Percentiles rank a stretch among this genome's conserved stretches.
phyloP scores from a whole-genome alignment of 1,140 invertebrate species.

The Neodiprion lecontei region DNA sequence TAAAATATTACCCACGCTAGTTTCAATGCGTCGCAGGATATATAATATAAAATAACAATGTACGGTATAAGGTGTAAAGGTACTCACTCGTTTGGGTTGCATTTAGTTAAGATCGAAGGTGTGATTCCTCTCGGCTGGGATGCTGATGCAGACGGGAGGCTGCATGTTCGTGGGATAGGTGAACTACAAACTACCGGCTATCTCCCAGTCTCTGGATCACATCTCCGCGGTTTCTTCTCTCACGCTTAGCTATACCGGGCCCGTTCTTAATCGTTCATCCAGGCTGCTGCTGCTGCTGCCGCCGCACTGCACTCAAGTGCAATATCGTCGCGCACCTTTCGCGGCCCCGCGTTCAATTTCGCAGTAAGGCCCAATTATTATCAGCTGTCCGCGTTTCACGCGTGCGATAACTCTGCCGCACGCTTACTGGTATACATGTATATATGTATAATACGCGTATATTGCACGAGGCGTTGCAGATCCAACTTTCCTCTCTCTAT shows the following conservation, averaged over 20 bases:
- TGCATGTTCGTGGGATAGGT: slow-evolving; percentile 26
- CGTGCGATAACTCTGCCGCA: neutral
- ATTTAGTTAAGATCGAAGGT: too few relatives aligned
- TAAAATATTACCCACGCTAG: too few relatives aligned
- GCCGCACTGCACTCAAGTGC: too few relatives aligned
- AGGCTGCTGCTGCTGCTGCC: too few relatives aligned
- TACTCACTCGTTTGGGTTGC: neutral
- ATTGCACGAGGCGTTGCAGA: too few relatives aligned
- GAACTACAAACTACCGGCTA: slow-evolving; percentile 60
- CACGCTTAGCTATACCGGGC: slow-evolving; percentile 25
- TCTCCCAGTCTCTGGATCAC: slow-evolving; percentile 52
- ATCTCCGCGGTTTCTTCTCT: slow-evolving; percentile 53
- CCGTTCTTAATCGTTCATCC: too few relatives aligned
- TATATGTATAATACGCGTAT: neutral
- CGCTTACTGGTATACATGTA: neutral
- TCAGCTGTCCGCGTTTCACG: too few relatives aligned
- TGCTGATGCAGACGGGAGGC: slow-evolving; percentile 13
- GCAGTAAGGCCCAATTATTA: too few relatives aligned
- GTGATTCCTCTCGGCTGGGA: neutral
- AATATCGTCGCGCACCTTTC: too few relatives aligned
- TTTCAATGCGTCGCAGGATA: too few relatives aligned
- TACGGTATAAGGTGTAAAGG: neutral
- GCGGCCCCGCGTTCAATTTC: too few relatives aligned
- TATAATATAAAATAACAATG: neutral
- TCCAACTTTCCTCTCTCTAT: too few relatives aligned